phyloP scores from a whole-genome alignment of 2,113 vertebrate genomes.

The Protobothrops mucrosquamatus region DNA sequence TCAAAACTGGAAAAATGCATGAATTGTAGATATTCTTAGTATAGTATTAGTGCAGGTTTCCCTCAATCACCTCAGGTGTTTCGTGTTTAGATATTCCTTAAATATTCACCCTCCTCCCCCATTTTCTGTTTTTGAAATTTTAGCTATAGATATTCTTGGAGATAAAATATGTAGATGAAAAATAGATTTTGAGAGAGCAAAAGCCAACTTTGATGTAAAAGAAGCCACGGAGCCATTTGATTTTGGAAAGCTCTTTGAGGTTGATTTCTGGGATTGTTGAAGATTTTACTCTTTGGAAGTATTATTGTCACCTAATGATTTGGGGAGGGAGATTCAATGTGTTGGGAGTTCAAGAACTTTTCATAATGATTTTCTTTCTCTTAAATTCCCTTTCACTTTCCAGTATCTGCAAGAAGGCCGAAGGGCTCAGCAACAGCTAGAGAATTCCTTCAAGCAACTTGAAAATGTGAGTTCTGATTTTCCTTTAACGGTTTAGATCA shows the following conservation, averaged over 20 bases:
- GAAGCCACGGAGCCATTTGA: not conserved
- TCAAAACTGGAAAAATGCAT: not conserved
- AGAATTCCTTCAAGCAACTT: conserved; percentile 84
- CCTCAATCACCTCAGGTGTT: not conserved
- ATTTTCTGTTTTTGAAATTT: not conserved
- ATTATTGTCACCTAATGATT: not conserved
- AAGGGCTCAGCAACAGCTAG: conserved; percentile 85
- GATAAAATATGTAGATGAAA: not conserved
- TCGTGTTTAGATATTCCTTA: not conserved
- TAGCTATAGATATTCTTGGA: not conserved
- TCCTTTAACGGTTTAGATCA: not conserved
- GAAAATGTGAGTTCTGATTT: conserved; percentile 77
- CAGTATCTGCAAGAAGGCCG: conserved; percentile 86
- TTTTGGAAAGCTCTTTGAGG: not conserved
- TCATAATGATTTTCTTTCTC: not conserved
- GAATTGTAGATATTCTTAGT: not conserved
- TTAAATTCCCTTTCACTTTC: conserved; percentile 31
- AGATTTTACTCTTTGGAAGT: not conserved
- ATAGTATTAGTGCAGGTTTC: not conserved
- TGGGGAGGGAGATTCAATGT: not conserved
- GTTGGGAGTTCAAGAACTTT: not conserved
- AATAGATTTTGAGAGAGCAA: not conserved
- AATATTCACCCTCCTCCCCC: not conserved
- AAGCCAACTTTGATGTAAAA: not conserved
- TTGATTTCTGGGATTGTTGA: not conserved